Evolutionary conservation across 2,113 vertebrate species (phyloP).

Genomic region (Boulengeromyrus knoepffleri): DNA sequence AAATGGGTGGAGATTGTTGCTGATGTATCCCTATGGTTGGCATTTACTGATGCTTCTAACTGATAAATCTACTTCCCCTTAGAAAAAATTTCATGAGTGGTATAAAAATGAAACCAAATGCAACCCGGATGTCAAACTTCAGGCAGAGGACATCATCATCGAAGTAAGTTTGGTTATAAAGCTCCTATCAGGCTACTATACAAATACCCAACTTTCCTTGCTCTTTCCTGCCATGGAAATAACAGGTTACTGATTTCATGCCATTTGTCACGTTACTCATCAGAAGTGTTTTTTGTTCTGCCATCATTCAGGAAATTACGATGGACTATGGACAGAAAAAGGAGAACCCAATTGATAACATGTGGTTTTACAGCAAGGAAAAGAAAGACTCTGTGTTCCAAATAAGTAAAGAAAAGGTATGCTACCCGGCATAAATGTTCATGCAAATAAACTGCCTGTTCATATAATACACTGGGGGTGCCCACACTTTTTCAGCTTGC

Average conservation of each 20-base stretch:
- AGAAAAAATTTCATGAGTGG: not conserved
- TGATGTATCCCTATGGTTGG: too few species aligned
- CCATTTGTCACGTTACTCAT: not conserved
- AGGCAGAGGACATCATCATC: not conserved
- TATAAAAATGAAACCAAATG: not conserved
- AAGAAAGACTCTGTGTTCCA: constrained; percentile 46
- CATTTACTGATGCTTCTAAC: not conserved
- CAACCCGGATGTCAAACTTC: too few species aligned
- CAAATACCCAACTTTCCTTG: not conserved
- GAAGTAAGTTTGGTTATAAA: not conserved
- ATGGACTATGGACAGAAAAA: constrained; percentile 74
- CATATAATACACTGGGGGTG: too few species aligned
- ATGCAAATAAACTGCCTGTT: too few species aligned
- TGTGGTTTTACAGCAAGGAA: constrained; percentile 67
- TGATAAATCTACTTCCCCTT: not conserved
- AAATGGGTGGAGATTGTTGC: not conserved
- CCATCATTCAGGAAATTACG: not conserved
- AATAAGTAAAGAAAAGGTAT: constrained; percentile 64
- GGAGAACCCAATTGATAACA: constrained; percentile 64
- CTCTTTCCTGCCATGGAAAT: not conserved
- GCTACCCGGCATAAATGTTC: too few species aligned
- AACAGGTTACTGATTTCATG: not conserved
- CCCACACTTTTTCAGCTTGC: too few species aligned
- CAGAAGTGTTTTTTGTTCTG: not conserved
- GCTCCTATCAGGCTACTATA: not conserved